Evolutionary conservation across 2,888 invertebrate genomes (phyloP).

Genomic region (Drosophila ezoana): DNA sequence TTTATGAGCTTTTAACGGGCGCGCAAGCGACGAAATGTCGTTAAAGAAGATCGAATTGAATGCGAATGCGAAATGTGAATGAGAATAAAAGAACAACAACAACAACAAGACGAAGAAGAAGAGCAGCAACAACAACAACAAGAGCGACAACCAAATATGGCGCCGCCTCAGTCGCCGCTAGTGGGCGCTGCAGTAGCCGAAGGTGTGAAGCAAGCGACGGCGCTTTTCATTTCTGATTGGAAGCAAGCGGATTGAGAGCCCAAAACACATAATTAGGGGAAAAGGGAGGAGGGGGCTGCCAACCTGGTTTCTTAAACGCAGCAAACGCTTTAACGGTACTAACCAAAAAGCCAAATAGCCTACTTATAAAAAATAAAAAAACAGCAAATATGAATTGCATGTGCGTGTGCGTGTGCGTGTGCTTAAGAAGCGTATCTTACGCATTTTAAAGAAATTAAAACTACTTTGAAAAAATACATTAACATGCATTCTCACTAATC

Average conservation of each 20-base stretch:
- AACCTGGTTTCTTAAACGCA: neutral
- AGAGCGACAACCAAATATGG: constrained; percentile 66
- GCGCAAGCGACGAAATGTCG: constrained; percentile 59
- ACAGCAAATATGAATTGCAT: constrained; percentile 6
- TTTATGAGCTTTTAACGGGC: constrained; percentile 60
- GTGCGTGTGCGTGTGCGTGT: neutral
- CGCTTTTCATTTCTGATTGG: constrained; percentile 31
- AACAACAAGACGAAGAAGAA: constrained; percentile 20
- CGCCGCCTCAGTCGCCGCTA: constrained; percentile 54
- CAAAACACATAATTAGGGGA: constrained; percentile 3
- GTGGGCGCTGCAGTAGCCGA: constrained; percentile 54
- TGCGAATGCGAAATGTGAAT: constrained; percentile 71
- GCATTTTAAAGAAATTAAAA: too few species aligned
- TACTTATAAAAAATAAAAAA: neutral
- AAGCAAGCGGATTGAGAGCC: constrained; percentile 6
- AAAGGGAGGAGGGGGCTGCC: constrained; percentile 1
- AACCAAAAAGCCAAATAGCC: constrained; percentile 14
- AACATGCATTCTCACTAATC: too few species aligned
- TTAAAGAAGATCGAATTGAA: constrained; percentile 77
- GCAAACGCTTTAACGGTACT: constrained; percentile 12
- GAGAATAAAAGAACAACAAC: constrained; percentile 38
- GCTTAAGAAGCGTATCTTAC: too few species aligned
- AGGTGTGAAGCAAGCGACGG: constrained; percentile 59
- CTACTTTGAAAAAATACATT: too few species aligned
- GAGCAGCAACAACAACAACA: constrained; percentile 12